Base-by-base conservation (phyloP, 2,113 vertebrate species). In the Anolis carolinensis region DNA sequence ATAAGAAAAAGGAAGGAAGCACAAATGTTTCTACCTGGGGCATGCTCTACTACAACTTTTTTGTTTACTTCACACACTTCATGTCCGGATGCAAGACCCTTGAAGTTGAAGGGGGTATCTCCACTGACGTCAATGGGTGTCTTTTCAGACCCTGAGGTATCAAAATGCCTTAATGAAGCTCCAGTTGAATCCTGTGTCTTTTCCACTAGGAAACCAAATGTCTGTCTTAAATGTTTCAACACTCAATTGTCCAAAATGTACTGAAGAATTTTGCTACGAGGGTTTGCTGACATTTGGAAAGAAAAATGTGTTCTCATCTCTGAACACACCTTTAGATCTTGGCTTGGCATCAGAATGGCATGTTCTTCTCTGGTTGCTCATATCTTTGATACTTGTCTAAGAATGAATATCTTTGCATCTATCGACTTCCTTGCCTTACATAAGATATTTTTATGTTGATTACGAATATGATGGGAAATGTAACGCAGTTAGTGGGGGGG, bases 381-480 rank as follows among this genome's bases (percentile, higher is more conserved):
- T 79, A 85, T 16, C 76, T 89, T 7, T 84, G 84, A 67, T 75
- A 87, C 32, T 83, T 79, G 32, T 89, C 78, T 71, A 32, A 32
- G 32, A 89, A 83, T 81, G 86, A 89, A 92, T 83, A 87, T 48
- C 55, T 23, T 39, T 92, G 85, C 75, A 30, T 18, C 87, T 81
- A 84, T 52, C 63, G 18, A 48, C 91, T 86, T 82, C 30, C 10
- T 87, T 74, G 77, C 71, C 76, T 65, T 44, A 65, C 36, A 82
- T 86, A 89, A 74, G 34, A 20, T 59, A 21, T 21, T 44, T 68
- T 72, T 59, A 30, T 62, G 71, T 68, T 81, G 48, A 16, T 44
- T 13, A 14, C 52, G 23, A 63, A 34, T 34, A 36, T 11, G 39
- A 48, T 52, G 39, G 16, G 25, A 30, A 44, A 80, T 30, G 34